Conservation (phyloP, 2,888 invertebrate species). For the Yponomeuta cagnagella region DNA sequence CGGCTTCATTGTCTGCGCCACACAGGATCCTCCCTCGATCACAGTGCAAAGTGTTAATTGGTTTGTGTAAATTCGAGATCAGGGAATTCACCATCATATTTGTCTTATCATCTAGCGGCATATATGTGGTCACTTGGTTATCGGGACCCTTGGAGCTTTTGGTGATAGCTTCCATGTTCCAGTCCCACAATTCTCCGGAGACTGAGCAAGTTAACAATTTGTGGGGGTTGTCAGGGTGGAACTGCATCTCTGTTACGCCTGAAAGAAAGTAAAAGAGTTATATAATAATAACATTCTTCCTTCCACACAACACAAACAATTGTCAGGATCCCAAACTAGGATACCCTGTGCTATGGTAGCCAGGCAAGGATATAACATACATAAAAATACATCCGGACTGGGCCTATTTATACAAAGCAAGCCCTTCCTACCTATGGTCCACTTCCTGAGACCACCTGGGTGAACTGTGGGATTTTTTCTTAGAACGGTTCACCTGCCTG, state of each 20-base stretch:
- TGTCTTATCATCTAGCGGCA: conserved; percentile 81
- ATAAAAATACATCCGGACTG: no score
- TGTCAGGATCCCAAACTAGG: no score
- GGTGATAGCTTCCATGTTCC: conserved; percentile 81
- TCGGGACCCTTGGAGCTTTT: conserved; percentile 53
- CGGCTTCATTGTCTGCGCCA: conserved; percentile 92
- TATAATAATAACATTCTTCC: no score
- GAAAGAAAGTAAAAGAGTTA: not conserved
- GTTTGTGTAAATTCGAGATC: conserved; percentile 83
- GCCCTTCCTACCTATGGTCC: no score
- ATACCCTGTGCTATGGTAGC: no score
- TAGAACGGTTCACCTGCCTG: no score
- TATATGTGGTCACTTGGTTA: conserved; percentile 75
- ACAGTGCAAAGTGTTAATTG: conserved; percentile 89
- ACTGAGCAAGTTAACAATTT: conserved; percentile 88
- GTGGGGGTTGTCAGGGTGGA: conserved; percentile 90
- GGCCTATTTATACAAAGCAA: no score
- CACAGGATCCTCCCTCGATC: conserved; percentile 84
- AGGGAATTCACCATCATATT: conserved; percentile 83
- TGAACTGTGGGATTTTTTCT: no score
- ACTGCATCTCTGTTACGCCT: conserved; percentile 88
- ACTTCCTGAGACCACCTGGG: no score
- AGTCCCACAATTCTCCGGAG: conserved; percentile 92
- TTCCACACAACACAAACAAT: no score
- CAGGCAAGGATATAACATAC: no score